Evolutionary conservation across 2,797 vertebrate species (phyloP).

Genomic region (Leucoraja ocellata): DNA sequence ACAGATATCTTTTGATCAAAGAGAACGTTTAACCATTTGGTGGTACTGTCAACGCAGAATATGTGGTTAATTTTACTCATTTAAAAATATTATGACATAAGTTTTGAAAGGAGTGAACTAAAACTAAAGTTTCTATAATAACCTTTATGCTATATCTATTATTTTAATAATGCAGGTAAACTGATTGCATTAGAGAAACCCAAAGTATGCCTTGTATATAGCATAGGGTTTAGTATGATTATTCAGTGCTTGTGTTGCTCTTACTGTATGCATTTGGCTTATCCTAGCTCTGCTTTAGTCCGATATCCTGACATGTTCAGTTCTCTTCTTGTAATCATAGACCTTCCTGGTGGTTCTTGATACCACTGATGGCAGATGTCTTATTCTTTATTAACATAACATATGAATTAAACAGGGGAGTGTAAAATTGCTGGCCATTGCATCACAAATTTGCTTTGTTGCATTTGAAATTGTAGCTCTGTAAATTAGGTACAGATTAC

Average conservation of each 20-base stretch:
- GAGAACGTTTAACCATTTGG: not conserved
- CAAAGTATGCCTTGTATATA: not conserved
- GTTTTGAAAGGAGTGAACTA: not conserved
- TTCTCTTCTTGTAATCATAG: not conserved
- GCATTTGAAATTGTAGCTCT: not conserved
- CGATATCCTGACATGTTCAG: not conserved
- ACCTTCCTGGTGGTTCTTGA: not conserved
- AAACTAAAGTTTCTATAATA: not conserved
- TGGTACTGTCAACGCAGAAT: not conserved
- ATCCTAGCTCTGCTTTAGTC: not conserved
- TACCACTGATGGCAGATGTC: not conserved
- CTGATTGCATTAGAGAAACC: not conserved
- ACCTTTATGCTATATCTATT: not conserved
- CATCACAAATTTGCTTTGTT: not conserved
- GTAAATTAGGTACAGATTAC: not conserved
- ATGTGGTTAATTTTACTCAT: not conserved
- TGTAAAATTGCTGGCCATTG: not conserved
- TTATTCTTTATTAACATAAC: not conserved
- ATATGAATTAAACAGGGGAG: not conserved
- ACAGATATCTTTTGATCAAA: conserved; percentile 12
- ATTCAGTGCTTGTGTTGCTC: not conserved
- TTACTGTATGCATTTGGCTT: not conserved
- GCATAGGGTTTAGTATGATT: not conserved
- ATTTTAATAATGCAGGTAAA: not conserved
- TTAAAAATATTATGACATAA: not conserved